Percentiles rank a stretch among this genome's conserved stretches.
Conservation (phyloP, 2,797 vertebrate species). For the Bovichtus diacanthus region DNA sequence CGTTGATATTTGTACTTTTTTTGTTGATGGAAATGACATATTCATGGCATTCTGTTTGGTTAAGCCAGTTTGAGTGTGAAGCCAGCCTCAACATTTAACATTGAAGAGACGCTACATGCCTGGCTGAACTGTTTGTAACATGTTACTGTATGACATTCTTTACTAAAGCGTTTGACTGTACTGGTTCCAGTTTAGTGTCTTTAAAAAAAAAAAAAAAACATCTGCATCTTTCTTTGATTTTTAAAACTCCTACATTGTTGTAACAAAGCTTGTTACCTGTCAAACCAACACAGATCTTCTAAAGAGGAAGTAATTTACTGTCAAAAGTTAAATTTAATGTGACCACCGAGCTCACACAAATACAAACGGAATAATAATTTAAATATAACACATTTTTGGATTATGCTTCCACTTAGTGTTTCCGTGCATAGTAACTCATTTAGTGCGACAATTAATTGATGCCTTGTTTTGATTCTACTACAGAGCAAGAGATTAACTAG, state of each 20-base stretch:
- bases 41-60: constrained; percentile 8
- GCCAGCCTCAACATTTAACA: not conserved
- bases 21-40: not conserved
- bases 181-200: constrained; percentile 9
- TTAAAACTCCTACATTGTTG: not conserved
- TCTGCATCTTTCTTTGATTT: constrained; percentile 7
- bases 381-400: not conserved
- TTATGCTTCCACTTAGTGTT: not conserved
- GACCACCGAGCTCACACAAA: not conserved
- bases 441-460: not conserved
- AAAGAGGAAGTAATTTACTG: not conserved
- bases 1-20: constrained; percentile 18
- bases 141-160: not conserved
- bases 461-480: not conserved
- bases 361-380: not conserved
- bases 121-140: constrained; percentile 27
- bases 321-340: not conserved
- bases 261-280: not conserved
- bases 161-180: constrained; percentile 51
- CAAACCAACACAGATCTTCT: not conserved
- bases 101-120: not conserved
- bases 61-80: constrained; percentile 4
- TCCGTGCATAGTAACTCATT: not conserved
- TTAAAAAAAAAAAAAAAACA: too few species aligned
- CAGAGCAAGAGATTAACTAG: not conserved